Evolutionary conservation across 1,140 invertebrate species (phyloP).

Genomic region (Cherax quadricarinatus): DNA sequence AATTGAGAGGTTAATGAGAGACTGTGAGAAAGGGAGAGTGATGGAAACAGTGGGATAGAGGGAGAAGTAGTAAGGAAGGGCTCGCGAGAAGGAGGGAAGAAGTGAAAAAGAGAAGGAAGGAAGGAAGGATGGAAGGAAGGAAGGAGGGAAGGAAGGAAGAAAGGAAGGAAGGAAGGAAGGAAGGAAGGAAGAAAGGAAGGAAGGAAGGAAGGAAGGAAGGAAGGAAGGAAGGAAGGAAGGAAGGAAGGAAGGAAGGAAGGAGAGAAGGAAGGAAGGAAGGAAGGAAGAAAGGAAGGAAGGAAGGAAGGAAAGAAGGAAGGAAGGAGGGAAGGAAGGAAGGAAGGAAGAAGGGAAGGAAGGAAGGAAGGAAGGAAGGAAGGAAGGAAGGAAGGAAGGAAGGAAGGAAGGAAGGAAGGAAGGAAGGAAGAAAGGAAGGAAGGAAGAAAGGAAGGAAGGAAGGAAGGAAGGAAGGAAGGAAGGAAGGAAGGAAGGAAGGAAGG

Average conservation of each 20-base stretch:
- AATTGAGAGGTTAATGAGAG: background rate
- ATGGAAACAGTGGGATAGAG: background rate
- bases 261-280: background rate
- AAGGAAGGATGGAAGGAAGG: background rate
- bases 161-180: conserved; percentile 5
- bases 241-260: background rate
- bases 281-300: conserved; percentile 16
- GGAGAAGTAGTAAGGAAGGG: background rate
- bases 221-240: background rate
- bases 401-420: background rate
- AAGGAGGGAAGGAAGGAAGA: background rate
- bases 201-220: background rate
- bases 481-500: background rate
- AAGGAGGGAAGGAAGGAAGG: conserved; percentile 8
- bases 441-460: background rate
- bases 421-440: background rate
- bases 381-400: background rate
- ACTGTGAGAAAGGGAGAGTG: background rate
- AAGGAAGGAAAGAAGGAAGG: background rate
- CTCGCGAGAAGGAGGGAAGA: background rate
- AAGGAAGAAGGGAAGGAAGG: conserved; percentile 6
- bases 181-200: conserved; percentile 6
- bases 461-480: background rate
- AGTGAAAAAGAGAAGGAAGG: background rate
- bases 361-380: background rate